A percentile compares a stretch with the other conserved stretches of the same genome.
Evolutionary conservation across 2,113 vertebrate species (phyloP).

Genomic region (Pangasianodon hypophthalmus): DNA sequence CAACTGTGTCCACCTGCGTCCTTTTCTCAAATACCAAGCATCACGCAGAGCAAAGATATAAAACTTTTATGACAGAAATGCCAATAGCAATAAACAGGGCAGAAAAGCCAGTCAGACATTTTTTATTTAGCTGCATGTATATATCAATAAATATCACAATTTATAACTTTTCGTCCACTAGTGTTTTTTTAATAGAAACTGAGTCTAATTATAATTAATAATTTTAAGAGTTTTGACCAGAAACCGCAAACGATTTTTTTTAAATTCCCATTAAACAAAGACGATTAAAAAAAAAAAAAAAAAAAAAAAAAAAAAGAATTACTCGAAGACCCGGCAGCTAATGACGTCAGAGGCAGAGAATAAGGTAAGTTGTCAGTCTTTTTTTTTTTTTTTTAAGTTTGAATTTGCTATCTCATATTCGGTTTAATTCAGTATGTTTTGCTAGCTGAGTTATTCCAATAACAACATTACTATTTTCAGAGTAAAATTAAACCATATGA

Average conservation of each 20-base stretch:
- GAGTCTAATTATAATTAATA: background rate
- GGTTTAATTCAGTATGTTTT: background rate
- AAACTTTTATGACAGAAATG: constrained; percentile 61
- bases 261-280: background rate
- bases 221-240: background rate
- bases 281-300: background rate
- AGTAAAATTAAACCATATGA: background rate
- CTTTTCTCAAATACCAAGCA: constrained; percentile 78
- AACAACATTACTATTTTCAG: background rate
- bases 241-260: background rate
- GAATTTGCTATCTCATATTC: constrained; percentile 5
- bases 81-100: constrained; percentile 39
- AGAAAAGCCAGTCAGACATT: constrained; percentile 8
- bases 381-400: background rate
- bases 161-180: background rate
- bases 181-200: background rate
- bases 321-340: background rate
- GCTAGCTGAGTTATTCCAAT: background rate
- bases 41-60: constrained; percentile 74
- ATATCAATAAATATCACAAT: background rate
- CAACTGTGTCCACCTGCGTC: constrained; percentile 84
- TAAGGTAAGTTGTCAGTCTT: constrained; percentile 20
- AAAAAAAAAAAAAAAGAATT: background rate
- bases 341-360: constrained; percentile 5
- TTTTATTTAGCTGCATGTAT: background rate